phyloP scores from a whole-genome alignment of 2,113 vertebrate species.

The Agapornis roseicollis region DNA sequence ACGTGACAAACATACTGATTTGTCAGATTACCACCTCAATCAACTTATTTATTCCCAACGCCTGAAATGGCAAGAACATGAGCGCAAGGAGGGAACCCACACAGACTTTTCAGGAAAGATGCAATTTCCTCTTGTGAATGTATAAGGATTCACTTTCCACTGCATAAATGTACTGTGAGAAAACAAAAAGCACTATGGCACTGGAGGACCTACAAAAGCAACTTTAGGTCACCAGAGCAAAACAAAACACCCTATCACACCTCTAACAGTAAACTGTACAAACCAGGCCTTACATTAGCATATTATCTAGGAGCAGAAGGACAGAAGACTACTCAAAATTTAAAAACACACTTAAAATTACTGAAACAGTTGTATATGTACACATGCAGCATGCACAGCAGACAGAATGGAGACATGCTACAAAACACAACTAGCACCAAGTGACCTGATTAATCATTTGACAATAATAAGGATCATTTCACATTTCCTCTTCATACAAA shows the following conservation, averaged over 20 bases:
- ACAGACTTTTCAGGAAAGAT: neutral
- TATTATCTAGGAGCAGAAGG: neutral
- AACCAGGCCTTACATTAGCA: neutral
- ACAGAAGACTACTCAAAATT: neutral
- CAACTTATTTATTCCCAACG: neutral
- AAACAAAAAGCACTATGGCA: neutral
- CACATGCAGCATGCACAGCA: fast-evolving
- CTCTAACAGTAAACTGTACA: neutral
- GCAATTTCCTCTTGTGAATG: neutral
- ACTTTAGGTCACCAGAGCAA: neutral
- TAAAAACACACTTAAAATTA: neutral
- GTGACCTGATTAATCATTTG: neutral
- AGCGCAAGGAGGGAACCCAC: neutral
- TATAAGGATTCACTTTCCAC: neutral
- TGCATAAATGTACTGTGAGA: neutral
- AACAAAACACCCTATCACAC: neutral
- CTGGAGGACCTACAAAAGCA: neutral
- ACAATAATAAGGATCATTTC: neutral
- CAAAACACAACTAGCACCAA: neutral
- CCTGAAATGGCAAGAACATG: neutral
- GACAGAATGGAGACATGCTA: neutral
- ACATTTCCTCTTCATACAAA: neutral
- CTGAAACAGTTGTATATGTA: neutral
- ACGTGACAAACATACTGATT: neutral
- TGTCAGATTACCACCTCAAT: neutral